These are phyloP conservation scores for Holacanthella duospinosa DNA, from an alignment of 2,888 invertebrate genomes.

Conservation along the genomic window DNA sequence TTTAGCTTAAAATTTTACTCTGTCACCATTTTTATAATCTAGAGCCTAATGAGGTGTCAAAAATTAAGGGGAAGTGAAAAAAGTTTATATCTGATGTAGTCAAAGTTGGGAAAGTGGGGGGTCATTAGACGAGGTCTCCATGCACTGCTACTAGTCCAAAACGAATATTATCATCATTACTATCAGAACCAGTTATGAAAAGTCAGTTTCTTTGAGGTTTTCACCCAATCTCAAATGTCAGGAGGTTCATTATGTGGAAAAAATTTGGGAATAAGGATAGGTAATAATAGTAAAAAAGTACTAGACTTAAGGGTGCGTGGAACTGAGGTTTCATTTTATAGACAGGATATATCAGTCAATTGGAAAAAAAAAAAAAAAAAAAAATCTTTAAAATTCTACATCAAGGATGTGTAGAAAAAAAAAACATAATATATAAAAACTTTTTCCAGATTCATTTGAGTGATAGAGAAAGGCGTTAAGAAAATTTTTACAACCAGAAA, in stretches of 20 bases:
- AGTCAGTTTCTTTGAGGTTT: neutral
- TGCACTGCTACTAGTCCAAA: neutral
- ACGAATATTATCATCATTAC: neutral
- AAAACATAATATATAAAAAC: neutral
- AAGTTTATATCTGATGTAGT: no score
- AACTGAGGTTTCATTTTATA: neutral
- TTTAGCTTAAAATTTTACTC: no score
- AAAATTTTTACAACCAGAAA: slow-evolving; percentile 7
- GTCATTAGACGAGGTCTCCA: neutral
- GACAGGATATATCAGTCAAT: no score
- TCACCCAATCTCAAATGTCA: slow-evolving; percentile 9
- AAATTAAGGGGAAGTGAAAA: neutral
- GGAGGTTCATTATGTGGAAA: slow-evolving; percentile 18
- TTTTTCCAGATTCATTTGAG: neutral
- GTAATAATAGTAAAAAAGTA: slow-evolving; percentile 23
- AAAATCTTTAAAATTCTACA: neutral
- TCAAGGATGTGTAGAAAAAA: neutral
- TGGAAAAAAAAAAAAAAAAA: neutral
- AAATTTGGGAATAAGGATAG: slow-evolving; percentile 14
- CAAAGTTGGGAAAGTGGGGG: neutral
- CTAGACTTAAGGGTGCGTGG: slow-evolving; percentile 21
- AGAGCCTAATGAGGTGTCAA: neutral
- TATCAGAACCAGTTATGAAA: no score
- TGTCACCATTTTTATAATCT: no score
- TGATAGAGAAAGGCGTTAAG: slow-evolving; percentile 3